Conservation (phyloP, 2,888 invertebrate genomes). For the Hypomecis punctinalis region DNA sequence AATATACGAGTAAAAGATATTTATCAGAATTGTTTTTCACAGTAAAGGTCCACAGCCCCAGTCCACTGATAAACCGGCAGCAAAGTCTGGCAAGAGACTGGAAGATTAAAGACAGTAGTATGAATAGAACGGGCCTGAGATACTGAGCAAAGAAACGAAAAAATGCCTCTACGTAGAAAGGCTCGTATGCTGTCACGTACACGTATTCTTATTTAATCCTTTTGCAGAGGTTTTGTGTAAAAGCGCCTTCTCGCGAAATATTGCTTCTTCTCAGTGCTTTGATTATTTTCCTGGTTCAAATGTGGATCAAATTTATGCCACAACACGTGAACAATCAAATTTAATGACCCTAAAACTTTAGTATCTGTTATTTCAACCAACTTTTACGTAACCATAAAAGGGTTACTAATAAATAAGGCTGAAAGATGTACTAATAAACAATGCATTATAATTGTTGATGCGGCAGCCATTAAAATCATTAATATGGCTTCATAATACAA, state of each 20-base stretch:
- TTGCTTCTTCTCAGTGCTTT: constrained; percentile 26
- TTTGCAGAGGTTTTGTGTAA: constrained; percentile 69
- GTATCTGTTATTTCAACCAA: constrained; percentile 44
- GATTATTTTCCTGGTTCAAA: constrained; percentile 18
- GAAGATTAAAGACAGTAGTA: constrained; percentile 78
- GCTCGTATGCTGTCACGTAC: constrained; percentile 80
- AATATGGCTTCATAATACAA: constrained; percentile 77
- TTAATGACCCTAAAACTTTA: constrained; percentile 38
- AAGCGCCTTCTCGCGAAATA: constrained; percentile 57
- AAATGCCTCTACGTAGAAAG: constrained; percentile 75
- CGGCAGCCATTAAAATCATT: constrained; percentile 81
- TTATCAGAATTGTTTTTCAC: too few species aligned
- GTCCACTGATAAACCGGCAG: constrained; percentile 40
- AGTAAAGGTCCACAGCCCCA: not conserved
- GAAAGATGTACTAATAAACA: constrained; percentile 65
- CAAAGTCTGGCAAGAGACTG: constrained; percentile 71
- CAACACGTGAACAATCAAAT: constrained; percentile 8
- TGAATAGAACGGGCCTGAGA: constrained; percentile 74
- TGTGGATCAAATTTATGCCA: constrained; percentile 8
- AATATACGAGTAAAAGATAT: too few species aligned
- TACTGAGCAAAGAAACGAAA: constrained; percentile 69
- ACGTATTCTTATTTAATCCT: constrained; percentile 79
- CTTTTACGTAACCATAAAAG: constrained; percentile 43
- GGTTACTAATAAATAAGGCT: constrained; percentile 61
- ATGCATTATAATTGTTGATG: constrained; percentile 70